These are phyloP conservation scores for Formicarius rufipectus DNA, from an alignment of 2,113 vertebrate genomes.

Conservation along the genomic window DNA sequence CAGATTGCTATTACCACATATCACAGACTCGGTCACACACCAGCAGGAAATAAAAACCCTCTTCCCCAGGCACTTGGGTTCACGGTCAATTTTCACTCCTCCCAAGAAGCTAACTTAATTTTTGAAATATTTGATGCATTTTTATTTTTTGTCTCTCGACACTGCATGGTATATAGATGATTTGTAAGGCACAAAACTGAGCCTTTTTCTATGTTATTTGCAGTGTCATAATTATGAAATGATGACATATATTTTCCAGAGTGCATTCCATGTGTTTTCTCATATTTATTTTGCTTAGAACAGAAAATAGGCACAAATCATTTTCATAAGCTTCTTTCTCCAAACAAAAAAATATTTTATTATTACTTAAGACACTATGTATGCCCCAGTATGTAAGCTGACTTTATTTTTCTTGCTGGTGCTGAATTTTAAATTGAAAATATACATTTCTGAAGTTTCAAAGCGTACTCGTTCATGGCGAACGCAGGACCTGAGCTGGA, in stretches of 20 bases:
- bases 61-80: neutral
- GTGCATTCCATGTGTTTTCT: slow-evolving; percentile 71
- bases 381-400: neutral
- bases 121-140: slow-evolving; percentile 38
- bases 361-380: neutral
- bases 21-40: slow-evolving; percentile 60
- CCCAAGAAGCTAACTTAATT: slow-evolving; percentile 13
- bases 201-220: slow-evolving; percentile 36
- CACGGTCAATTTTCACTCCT: slow-evolving; percentile 3
- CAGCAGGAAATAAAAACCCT: slow-evolving; percentile 63
- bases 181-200: slow-evolving; percentile 27
- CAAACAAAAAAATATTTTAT: slow-evolving; percentile 31
- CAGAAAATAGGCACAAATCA: slow-evolving; percentile 22
- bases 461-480: rapidly evolving
- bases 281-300: slow-evolving; percentile 57
- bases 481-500: neutral
- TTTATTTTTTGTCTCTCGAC: neutral
- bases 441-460: slow-evolving; percentile 34
- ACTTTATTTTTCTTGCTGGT: slow-evolving; percentile 35
- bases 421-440: slow-evolving; percentile 39
- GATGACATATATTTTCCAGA: slow-evolving; percentile 49
- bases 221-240: slow-evolving; percentile 8
- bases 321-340: slow-evolving; percentile 40
- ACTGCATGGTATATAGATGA: neutral
- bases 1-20: slow-evolving; percentile 80